phyloP scores from a whole-genome alignment of 2,113 vertebrate genomes.

The Lates calcarifer region DNA sequence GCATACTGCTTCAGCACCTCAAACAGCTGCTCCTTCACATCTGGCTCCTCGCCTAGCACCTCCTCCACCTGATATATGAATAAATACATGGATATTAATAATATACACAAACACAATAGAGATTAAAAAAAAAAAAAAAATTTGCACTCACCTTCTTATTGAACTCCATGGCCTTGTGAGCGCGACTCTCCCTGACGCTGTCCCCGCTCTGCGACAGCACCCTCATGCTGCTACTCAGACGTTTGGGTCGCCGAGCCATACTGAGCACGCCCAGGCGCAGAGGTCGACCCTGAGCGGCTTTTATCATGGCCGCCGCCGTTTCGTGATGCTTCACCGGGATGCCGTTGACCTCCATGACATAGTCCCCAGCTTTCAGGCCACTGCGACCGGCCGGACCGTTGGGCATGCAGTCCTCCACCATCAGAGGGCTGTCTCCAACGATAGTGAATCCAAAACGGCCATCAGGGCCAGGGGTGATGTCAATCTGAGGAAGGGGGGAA shows the following conservation, averaged over 20 bases:
- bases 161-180: slow-evolving; percentile 93
- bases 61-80: slow-evolving; percentile 88
- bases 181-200: slow-evolving; percentile 86
- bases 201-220: slow-evolving; percentile 84
- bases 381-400: slow-evolving; percentile 84
- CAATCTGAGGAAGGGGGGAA: slow-evolving; percentile 63
- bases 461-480: slow-evolving; percentile 81
- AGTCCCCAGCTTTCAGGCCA: slow-evolving; percentile 87
- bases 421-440: slow-evolving; percentile 83
- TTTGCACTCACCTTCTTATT: slow-evolving; percentile 87
- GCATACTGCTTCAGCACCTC: slow-evolving; percentile 92
- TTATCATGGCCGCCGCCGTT: slow-evolving; percentile 82
- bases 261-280: slow-evolving; percentile 89
- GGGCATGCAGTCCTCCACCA: slow-evolving; percentile 85
- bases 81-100: slow-evolving; percentile 51
- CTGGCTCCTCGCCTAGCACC: slow-evolving; percentile 88
- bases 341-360: slow-evolving; percentile 89
- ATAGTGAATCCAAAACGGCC: slow-evolving; percentile 88
- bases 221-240: slow-evolving; percentile 86
- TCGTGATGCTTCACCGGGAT: slow-evolving; percentile 83
- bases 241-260: slow-evolving; percentile 80
- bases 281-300: slow-evolving; percentile 80
- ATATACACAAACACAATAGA: neutral
- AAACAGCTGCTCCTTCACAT: slow-evolving; percentile 92
- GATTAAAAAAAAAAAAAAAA: neutral